These are phyloP conservation scores for Distichodus sexfasciatus DNA, from an alignment of 2,797 vertebrate species.

Conservation along the genomic window DNA sequence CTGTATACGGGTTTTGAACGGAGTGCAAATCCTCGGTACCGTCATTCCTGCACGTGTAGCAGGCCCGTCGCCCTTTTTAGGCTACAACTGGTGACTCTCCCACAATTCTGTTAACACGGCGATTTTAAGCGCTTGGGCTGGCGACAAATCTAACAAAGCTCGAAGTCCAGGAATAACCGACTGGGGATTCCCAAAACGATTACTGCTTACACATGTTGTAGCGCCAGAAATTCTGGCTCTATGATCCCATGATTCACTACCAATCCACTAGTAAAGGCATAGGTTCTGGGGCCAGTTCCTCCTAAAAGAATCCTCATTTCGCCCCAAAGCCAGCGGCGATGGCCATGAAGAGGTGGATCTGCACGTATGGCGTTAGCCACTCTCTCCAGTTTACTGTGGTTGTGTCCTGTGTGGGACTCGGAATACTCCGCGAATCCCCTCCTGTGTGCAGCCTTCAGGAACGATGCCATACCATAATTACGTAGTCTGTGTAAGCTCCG, in stretches of 20 bases:
- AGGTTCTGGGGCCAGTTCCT: constrained; percentile 18
- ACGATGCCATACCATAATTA: too few species aligned
- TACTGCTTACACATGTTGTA: constrained; percentile 54
- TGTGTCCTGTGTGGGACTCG: too few species aligned
- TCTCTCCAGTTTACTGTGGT: too few species aligned
- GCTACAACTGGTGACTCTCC: constrained; percentile 55
- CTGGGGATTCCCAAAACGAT: constrained; percentile 58
- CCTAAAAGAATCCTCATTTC: too few species aligned
- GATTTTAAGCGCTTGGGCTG: constrained; percentile 38
- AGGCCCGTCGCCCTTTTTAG: constrained; percentile 23
- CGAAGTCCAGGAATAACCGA: constrained; percentile 62
- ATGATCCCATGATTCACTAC: constrained; percentile 64
- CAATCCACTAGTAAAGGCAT: constrained; percentile 58
- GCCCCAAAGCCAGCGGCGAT: too few species aligned
- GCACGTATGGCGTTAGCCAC: too few species aligned
- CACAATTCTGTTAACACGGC: constrained; percentile 57
- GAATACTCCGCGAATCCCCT: too few species aligned
- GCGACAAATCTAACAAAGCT: constrained; percentile 55
- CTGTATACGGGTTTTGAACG: constrained; percentile 54
- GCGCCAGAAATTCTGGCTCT: constrained; percentile 56
- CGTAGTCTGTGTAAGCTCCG: too few species aligned
- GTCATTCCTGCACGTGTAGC: constrained; percentile 35
- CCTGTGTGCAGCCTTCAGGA: too few species aligned
- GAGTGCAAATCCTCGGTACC: constrained; percentile 56
- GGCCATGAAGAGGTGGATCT: too few species aligned